Evolutionary conservation across 2,888 invertebrate species (phyloP).

Genomic region (Tolmerus cingulatus): DNA sequence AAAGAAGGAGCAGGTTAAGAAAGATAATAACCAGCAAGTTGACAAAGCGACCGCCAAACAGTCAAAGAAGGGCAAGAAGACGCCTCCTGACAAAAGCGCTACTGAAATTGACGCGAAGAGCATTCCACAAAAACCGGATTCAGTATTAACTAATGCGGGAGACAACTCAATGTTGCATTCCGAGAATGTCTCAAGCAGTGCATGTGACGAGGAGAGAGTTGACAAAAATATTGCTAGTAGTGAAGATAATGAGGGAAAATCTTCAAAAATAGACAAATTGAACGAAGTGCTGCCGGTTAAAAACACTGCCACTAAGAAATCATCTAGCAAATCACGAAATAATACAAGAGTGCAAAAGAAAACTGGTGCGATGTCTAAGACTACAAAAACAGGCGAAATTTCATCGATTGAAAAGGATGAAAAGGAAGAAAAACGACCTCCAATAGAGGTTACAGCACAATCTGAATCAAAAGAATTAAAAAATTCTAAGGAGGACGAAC

Average conservation of each 20-base stretch:
- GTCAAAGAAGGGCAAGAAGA: neutral
- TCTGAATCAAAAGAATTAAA: neutral
- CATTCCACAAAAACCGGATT: neutral
- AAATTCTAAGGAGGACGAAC: neutral
- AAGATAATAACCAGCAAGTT: neutral
- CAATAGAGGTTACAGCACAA: neutral
- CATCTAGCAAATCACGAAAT: neutral
- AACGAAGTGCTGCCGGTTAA: neutral
- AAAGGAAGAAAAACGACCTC: neutral
- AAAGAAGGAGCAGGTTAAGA: constrained; percentile 16
- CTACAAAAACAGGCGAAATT: neutral
- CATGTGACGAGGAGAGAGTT: neutral
- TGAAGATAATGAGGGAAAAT: neutral
- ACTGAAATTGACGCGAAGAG: neutral
- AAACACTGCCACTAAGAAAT: neutral
- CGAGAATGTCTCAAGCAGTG: neutral
- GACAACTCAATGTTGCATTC: neutral
- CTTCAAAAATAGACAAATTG: neutral
- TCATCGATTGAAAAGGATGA: neutral
- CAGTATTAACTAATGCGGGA: neutral
- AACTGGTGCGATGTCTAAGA: neutral
- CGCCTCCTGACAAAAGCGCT: constrained; percentile 2
- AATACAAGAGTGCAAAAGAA: neutral
- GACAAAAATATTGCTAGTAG: neutral
- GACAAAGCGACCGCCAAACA: neutral